Conservation (phyloP, 2,113 vertebrate species). For the Raja brachyura region DNA sequence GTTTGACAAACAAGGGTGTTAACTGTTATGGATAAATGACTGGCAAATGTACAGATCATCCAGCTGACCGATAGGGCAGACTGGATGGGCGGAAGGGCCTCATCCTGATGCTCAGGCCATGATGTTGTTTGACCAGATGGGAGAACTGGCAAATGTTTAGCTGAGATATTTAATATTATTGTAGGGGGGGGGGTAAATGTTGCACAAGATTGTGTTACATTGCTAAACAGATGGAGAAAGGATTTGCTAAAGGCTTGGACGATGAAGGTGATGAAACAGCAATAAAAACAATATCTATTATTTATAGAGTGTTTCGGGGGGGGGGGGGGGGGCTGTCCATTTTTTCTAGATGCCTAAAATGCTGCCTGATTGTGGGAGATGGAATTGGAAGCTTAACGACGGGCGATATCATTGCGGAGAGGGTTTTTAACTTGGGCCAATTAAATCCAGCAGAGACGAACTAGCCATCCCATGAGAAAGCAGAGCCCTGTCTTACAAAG, state of each 20-base stretch:
- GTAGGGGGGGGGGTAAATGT: neutral
- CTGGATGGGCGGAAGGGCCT: neutral
- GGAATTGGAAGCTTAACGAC: neutral
- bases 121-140: neutral
- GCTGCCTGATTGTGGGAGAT: neutral
- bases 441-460: neutral
- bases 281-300: neutral
- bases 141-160: neutral
- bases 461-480: neutral
- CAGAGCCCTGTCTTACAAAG: neutral
- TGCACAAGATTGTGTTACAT: neutral
- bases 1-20: no score
- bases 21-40: neutral
- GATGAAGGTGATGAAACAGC: neutral
- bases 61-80: neutral
- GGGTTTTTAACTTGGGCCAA: neutral
- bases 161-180: no score
- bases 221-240: neutral
- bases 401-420: neutral
- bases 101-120: neutral
- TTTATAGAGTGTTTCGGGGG: no score
- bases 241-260: no score
- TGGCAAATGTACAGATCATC: neutral
- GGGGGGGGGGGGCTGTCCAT: neutral
- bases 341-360: neutral